phyloP scores from a whole-genome alignment of 2,113 vertebrate species.

The Notarius lentiginosus region DNA sequence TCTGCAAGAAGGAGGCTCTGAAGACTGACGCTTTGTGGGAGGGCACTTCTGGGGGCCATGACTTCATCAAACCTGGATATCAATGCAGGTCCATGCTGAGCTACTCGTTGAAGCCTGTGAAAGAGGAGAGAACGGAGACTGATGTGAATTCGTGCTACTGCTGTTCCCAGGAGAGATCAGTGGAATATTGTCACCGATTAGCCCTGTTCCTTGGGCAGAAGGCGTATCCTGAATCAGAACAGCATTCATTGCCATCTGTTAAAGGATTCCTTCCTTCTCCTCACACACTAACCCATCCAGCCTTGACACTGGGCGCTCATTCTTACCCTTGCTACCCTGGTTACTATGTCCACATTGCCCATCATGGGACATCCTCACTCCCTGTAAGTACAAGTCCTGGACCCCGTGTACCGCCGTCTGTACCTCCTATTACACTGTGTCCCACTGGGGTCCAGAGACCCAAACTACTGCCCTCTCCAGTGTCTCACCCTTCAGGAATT shows the following conservation, averaged over 20 bases:
- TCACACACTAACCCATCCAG: slow-evolving; percentile 61
- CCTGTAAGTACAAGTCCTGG: slow-evolving; percentile 54
- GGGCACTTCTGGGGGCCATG: slow-evolving; percentile 55
- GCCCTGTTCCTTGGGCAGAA: slow-evolving; percentile 87
- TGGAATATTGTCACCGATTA: slow-evolving; percentile 84
- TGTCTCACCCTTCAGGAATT: slow-evolving; percentile 79
- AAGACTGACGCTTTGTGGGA: slow-evolving; percentile 68
- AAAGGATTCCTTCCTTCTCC: slow-evolving; percentile 79
- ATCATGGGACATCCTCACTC: slow-evolving; percentile 60
- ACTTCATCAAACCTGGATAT: slow-evolving; percentile 60
- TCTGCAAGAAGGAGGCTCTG: slow-evolving; percentile 77
- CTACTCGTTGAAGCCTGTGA: slow-evolving; percentile 72
- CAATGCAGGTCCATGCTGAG: slow-evolving; percentile 65
- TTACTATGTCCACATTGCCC: slow-evolving; percentile 76
- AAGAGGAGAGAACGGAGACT: slow-evolving; percentile 74
- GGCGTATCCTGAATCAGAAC: slow-evolving; percentile 67
- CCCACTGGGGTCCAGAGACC: slow-evolving; percentile 72
- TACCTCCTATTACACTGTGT: slow-evolving; percentile 74
- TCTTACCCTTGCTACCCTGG: slow-evolving; percentile 81
- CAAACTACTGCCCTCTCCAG: slow-evolving; percentile 78
- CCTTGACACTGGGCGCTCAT: slow-evolving; percentile 70
- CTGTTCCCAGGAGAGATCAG: slow-evolving; percentile 78
- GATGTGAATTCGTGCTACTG: slow-evolving; percentile 77
- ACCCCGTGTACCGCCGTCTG: slow-evolving; percentile 67
- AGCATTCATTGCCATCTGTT: slow-evolving; percentile 72